Evolutionary conservation across 2,888 invertebrate genomes (phyloP).

Genomic region (Chrysodeixis includens): DNA sequence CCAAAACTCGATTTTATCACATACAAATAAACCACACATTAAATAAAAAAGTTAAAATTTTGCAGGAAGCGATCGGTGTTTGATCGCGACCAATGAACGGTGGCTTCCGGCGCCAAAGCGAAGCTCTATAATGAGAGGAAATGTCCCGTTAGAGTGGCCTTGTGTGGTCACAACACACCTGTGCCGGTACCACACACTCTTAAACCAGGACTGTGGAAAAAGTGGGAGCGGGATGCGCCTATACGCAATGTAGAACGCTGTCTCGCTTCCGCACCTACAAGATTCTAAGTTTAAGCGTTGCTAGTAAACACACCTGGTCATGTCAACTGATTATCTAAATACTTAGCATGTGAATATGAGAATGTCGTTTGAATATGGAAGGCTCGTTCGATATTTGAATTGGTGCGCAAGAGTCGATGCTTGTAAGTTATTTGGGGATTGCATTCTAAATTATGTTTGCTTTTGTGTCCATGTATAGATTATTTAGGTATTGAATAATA

Average conservation of each 20-base stretch:
- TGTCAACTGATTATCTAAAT: conserved; percentile 52
- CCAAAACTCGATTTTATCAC: conserved; percentile 16
- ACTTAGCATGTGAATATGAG: conserved; percentile 33
- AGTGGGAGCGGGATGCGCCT: too few species aligned
- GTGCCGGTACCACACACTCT: not conserved
- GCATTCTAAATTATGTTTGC: not conserved
- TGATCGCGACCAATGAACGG: conserved; percentile 75
- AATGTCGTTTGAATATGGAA: conserved; percentile 15
- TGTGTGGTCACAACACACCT: conserved; percentile 42
- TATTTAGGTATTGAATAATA: not conserved
- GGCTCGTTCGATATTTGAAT: not conserved
- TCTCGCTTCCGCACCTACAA: too few species aligned
- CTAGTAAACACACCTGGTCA: not conserved
- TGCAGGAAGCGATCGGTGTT: conserved; percentile 78
- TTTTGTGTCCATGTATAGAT: not conserved
- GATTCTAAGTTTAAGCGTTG: too few species aligned
- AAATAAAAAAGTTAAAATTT: conserved; percentile 56
- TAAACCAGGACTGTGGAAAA: too few species aligned
- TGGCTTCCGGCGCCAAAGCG: conserved; percentile 75
- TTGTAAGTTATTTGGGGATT: not conserved
- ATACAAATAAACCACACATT: conserved; percentile 18
- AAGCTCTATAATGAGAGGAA: conserved; percentile 58
- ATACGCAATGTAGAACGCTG: too few species aligned
- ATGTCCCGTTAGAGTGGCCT: conserved; percentile 54
- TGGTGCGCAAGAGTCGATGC: not conserved